Conservation (phyloP, 2,113 vertebrate species). For the Sylvia atricapilla region DNA sequence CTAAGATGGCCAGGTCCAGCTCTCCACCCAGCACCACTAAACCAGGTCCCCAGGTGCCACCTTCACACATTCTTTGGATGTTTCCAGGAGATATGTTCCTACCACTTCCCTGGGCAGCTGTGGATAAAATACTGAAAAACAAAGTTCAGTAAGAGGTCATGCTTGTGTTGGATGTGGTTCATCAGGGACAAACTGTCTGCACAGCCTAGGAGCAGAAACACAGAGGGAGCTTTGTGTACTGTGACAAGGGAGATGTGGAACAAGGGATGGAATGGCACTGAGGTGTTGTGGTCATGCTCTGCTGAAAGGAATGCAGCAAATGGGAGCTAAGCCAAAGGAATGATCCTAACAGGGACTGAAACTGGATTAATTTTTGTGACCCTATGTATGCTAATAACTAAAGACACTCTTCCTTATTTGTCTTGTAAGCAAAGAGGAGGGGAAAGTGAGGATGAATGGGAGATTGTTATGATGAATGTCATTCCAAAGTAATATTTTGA, state of each 20-base stretch:
- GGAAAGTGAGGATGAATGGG: background rate
- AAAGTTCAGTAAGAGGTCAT: background rate
- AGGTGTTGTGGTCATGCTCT: background rate
- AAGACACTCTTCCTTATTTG: background rate
- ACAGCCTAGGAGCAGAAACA: background rate
- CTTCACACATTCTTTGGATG: background rate
- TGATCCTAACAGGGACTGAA: background rate
- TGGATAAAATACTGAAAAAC: background rate
- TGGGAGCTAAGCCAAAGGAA: background rate
- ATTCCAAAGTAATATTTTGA: background rate
- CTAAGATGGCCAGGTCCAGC: background rate
- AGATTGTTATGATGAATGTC: background rate
- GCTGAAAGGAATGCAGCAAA: background rate
- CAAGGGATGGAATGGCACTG: background rate
- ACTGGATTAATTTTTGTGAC: background rate
- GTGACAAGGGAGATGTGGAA: background rate
- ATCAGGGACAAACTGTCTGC: background rate
- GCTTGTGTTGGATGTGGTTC: background rate
- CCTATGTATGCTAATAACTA: background rate
- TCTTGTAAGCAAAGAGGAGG: too few relatives aligned
- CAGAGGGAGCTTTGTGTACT: background rate
- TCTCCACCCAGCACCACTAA: background rate
- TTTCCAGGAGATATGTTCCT: background rate
- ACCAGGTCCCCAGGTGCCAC: background rate
- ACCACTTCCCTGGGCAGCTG: background rate